A percentile compares a stretch with the other conserved stretches of the same genome.
phyloP scores from a whole-genome alignment of 2,888 invertebrate genomes.

The Euspilapteryx auroguttella region DNA sequence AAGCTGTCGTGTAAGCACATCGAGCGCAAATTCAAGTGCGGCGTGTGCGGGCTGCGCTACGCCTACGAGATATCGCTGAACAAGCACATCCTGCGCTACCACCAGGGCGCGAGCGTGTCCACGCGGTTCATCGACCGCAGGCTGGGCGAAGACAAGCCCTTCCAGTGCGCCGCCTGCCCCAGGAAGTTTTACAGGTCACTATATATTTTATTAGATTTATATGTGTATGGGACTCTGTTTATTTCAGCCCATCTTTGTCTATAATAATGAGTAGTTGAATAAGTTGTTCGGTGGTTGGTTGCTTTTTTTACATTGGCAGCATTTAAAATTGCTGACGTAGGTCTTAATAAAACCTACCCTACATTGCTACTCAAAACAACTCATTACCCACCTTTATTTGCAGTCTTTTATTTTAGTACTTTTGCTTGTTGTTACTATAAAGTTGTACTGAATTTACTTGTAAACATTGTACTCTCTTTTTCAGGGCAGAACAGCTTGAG shows the following conservation, averaged over 20 bases:
- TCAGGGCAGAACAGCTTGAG: conserved; percentile 65
- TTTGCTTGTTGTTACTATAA: too few species aligned
- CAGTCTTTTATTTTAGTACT: too few species aligned
- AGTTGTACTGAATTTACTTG: too few species aligned
- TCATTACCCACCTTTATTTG: too few species aligned
- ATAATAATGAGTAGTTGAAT: too few species aligned
- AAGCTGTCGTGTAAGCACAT: conserved; percentile 29
- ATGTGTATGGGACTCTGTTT: too few species aligned
- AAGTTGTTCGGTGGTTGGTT: too few species aligned
- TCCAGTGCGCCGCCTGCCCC: conserved; percentile 65
- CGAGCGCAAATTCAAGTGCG: conserved; percentile 33
- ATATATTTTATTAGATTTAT: conserved; percentile 12
- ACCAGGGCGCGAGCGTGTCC: conserved; percentile 42
- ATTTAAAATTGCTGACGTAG: too few species aligned
- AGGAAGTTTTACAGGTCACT: conserved; percentile 62
- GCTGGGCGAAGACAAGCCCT: conserved; percentile 23
- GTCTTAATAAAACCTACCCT: too few species aligned
- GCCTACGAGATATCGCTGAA: conserved; percentile 47
- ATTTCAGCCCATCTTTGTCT: background rate
- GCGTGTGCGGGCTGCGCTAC: conserved; percentile 38
- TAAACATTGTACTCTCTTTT: conserved; percentile 11
- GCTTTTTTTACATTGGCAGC: too few species aligned
- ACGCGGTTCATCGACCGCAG: conserved; percentile 32
- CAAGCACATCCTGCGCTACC: conserved; percentile 42
- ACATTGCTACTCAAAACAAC: too few species aligned